phyloP scores from a whole-genome alignment of 1,140 invertebrate genomes.

The Magallana angulata region DNA sequence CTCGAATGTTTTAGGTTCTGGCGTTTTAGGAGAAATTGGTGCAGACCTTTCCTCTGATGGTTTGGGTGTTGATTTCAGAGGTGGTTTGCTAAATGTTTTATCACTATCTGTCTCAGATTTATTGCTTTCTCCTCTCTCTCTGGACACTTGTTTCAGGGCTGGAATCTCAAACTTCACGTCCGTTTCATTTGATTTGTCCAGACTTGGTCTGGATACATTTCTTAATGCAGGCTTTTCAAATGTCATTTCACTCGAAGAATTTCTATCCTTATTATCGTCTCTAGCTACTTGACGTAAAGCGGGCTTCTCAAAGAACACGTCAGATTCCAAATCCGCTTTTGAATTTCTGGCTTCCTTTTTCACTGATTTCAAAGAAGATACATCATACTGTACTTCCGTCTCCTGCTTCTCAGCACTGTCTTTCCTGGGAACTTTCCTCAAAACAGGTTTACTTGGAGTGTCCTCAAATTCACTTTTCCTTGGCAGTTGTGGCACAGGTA shows the following conservation, averaged over 20 bases:
- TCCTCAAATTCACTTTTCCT: slow-evolving; percentile 19
- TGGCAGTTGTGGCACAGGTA: slow-evolving; percentile 43
- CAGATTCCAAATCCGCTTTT: slow-evolving; percentile 25
- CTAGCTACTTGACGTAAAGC: slow-evolving; percentile 10
- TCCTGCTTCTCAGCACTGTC: slow-evolving; percentile 11
- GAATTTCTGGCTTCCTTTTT: neutral
- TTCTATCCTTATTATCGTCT: slow-evolving; percentile 10
- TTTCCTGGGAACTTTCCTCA: slow-evolving; percentile 44
- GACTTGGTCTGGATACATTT: slow-evolving; percentile 36
- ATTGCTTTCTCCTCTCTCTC: neutral
- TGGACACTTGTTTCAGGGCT: slow-evolving; percentile 47
- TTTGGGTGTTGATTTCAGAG: slow-evolving; percentile 44
- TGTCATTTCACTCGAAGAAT: neutral
- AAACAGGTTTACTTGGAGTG: slow-evolving; percentile 37
- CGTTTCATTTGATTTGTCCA: slow-evolving; percentile 38
- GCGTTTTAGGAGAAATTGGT: slow-evolving; percentile 38
- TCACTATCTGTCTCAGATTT: slow-evolving; percentile 43
- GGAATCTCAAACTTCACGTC: slow-evolving; percentile 52
- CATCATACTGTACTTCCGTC: slow-evolving; percentile 10
- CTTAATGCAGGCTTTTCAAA: slow-evolving; percentile 52
- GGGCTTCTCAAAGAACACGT: slow-evolving; percentile 27
- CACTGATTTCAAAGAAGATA: slow-evolving; percentile 22
- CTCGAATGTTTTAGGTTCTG: slow-evolving; percentile 53
- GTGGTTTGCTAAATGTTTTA: slow-evolving; percentile 46
- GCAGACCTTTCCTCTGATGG: slow-evolving; percentile 13